Conservation (phyloP, 2,797 vertebrate genomes). For the Tragopan temminckii region DNA sequence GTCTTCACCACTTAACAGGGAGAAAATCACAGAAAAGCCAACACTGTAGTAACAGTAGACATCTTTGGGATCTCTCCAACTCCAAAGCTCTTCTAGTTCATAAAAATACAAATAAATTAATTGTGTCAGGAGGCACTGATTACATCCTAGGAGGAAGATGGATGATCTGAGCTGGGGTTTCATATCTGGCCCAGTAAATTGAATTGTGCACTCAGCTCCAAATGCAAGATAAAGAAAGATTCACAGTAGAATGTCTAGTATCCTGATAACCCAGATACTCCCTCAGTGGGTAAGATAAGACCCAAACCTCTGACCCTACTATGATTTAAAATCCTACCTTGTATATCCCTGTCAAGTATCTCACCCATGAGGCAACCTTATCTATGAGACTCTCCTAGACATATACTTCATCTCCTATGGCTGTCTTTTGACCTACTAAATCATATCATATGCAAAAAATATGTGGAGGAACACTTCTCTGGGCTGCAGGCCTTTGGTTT, state of each 20-base stretch:
- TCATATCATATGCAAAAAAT: neutral
- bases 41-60: neutral
- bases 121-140: neutral
- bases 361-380: neutral
- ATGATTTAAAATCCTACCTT: neutral
- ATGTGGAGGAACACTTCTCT: neutral
- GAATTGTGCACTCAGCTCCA: neutral
- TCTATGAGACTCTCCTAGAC: neutral
- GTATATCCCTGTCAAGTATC: neutral
- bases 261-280: neutral
- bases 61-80: neutral
- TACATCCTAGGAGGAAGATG: neutral
- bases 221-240: neutral
- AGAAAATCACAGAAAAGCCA: neutral
- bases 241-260: neutral
- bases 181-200: neutral
- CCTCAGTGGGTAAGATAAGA: neutral
- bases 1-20: neutral
- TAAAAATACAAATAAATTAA: neutral
- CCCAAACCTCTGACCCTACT: neutral
- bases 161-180: neutral
- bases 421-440: neutral
- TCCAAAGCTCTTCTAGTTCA: neutral
- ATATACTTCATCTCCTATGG: neutral
- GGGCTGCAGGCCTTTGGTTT: neutral